Conservation (phyloP, 2,113 vertebrate genomes). For the Megaptera novaeangliae region DNA sequence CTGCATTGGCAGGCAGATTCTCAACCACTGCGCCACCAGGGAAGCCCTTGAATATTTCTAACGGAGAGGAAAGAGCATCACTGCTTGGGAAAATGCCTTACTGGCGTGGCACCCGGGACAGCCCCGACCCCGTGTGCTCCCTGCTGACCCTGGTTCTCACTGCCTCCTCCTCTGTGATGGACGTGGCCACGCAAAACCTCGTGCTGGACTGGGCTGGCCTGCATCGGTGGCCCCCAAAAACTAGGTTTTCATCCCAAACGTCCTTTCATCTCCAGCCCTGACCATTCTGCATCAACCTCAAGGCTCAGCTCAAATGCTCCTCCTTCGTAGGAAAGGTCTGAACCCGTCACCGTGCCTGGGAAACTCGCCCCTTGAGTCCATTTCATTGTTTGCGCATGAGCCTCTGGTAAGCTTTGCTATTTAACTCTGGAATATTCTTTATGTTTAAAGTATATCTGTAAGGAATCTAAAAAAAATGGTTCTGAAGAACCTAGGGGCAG, state of each 20-base stretch:
- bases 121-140: neutral
- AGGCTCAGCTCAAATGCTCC: neutral
- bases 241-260: neutral
- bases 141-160: neutral
- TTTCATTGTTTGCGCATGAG: neutral
- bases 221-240: neutral
- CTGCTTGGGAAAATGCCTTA: neutral
- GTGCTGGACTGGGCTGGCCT: neutral
- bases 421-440: neutral
- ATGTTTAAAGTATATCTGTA: neutral
- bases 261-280: neutral
- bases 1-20: too few species aligned
- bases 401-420: neutral
- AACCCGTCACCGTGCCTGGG: neutral
- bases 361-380: neutral
- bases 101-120: neutral
- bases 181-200: neutral
- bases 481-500: too few species aligned
- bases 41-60: neutral
- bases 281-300: neutral
- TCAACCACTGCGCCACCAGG: too few species aligned
- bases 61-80: neutral
- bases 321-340: neutral
- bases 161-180: neutral
- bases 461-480: too few species aligned